These are phyloP conservation scores for Porites lutea DNA, from an alignment of 64 coral and sea anemone species.

Conservation along the genomic window DNA sequence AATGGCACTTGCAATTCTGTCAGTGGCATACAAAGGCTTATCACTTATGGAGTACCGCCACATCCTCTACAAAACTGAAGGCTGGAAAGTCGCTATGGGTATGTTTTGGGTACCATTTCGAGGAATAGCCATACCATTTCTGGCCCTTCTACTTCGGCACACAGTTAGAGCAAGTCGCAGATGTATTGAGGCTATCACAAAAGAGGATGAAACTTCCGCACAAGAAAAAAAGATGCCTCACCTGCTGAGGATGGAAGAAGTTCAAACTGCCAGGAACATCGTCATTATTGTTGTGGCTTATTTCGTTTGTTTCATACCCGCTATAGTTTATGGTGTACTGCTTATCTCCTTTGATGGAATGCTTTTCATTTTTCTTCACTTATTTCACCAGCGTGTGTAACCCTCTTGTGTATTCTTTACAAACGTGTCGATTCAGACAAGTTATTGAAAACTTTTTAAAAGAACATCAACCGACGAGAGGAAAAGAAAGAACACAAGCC, in stretches of 20 bases:
- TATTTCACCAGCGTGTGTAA: conserved; percentile 12
- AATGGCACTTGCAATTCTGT: too few species aligned
- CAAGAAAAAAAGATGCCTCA: background rate
- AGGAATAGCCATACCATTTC: background rate
- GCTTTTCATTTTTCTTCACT: conserved; percentile 8
- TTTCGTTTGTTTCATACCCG: background rate
- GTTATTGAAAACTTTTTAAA: background rate
- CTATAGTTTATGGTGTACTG: background rate
- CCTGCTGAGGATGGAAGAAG: background rate
- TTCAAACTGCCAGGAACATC: conserved; percentile 2
- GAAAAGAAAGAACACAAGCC: too few species aligned
- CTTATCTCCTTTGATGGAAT: background rate
- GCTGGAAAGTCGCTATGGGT: background rate
- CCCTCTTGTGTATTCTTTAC: background rate
- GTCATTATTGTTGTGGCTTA: background rate
- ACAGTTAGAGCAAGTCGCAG: background rate
- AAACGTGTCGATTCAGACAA: background rate
- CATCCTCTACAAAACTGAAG: conserved; percentile 17
- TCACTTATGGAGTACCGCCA: background rate
- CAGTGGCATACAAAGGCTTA: too few species aligned
- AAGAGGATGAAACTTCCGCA: background rate
- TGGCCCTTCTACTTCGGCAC: background rate
- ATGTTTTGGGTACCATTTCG: background rate
- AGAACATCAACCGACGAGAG: too few species aligned
- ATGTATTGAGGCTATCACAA: background rate